phyloP scores from a whole-genome alignment of 1,140 invertebrate genomes.

The Atta colombica region DNA sequence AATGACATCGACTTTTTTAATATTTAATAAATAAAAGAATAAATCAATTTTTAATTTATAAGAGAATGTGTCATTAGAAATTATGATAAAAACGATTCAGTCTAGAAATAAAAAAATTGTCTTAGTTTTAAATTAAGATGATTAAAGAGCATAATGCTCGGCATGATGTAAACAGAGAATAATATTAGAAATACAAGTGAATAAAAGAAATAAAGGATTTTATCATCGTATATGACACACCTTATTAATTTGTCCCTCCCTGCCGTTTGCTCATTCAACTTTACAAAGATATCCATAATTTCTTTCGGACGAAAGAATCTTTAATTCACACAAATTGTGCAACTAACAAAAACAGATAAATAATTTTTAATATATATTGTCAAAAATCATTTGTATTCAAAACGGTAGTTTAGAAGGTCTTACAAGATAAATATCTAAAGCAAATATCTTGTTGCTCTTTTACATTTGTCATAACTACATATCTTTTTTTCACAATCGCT shows the following conservation, averaged over 20 bases:
- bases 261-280: slow-evolving; percentile 88
- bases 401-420: background rate
- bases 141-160: background rate
- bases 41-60: background rate
- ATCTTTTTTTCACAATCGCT: background rate
- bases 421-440: background rate
- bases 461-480: background rate
- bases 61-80: background rate
- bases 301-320: background rate
- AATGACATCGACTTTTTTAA: no score
- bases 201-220: background rate
- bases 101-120: background rate
- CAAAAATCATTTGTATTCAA: background rate
- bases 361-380: background rate
- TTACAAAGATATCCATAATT: slow-evolving; percentile 88
- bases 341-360: background rate
- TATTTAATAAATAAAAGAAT: no score
- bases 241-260: slow-evolving; percentile 89
- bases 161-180: background rate
- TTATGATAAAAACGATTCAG: slow-evolving; percentile 19
- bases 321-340: background rate
- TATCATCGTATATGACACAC: slow-evolving; percentile 67
- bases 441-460: background rate
- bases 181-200: background rate
- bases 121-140: background rate